Evolutionary conservation across 2,797 vertebrate species (phyloP).

Genomic region (Threskiornis aethiopicus): DNA sequence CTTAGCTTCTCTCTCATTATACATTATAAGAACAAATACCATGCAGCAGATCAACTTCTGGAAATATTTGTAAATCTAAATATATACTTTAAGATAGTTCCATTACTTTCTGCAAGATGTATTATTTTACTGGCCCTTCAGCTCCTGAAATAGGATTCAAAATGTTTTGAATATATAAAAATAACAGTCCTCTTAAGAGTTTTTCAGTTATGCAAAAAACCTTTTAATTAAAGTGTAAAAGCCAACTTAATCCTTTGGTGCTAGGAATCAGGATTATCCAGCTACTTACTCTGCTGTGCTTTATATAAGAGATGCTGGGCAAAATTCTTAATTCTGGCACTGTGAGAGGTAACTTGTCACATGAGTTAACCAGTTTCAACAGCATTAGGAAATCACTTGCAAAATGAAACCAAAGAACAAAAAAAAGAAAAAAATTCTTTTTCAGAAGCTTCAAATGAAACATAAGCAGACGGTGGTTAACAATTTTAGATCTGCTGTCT

Average conservation of each 20-base stretch:
- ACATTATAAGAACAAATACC: neutral
- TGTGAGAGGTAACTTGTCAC: neutral
- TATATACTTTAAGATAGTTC: neutral
- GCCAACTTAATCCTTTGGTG: neutral
- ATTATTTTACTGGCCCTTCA: neutral
- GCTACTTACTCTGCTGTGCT: neutral
- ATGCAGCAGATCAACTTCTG: neutral
- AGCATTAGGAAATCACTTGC: neutral
- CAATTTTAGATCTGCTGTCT: neutral
- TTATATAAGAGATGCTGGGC: neutral
- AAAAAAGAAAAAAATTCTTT: neutral
- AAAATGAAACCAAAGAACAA: neutral
- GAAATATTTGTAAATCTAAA: neutral
- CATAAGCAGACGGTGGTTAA: neutral
- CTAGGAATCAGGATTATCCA: neutral
- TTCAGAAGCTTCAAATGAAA: neutral
- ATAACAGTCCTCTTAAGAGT: neutral
- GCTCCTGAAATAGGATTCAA: neutral
- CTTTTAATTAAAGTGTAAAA: neutral
- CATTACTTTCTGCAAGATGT: neutral
- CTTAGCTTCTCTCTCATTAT: neutral
- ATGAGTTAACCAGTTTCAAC: neutral
- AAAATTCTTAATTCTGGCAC: neutral
- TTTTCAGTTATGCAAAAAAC: neutral
- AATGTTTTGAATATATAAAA: neutral